Percentiles rank a stretch among this genome's conserved stretches.
These are phyloP conservation scores for Castor canadensis DNA, from an alignment of 2,113 vertebrate genomes.

Conservation along the genomic window DNA sequence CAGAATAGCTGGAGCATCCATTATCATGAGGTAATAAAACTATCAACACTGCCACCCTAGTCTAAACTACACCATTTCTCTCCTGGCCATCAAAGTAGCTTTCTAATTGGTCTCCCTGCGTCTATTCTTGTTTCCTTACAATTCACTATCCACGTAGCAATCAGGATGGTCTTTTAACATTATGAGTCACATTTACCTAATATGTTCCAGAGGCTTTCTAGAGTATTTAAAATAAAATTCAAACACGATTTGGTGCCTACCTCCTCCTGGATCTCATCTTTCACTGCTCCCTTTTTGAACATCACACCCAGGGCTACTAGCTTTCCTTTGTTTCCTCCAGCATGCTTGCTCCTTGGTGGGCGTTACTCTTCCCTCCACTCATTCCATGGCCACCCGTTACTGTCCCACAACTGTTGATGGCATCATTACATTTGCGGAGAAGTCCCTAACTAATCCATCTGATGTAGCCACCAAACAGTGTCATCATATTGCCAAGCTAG, in stretches of 20 bases:
- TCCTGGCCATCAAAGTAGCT: neutral
- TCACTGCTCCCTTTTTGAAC: neutral
- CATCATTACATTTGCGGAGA: neutral
- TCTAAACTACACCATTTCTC: neutral
- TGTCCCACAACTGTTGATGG: neutral
- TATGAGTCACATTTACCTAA: neutral
- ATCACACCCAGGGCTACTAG: neutral
- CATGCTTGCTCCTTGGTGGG: neutral
- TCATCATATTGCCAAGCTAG: neutral
- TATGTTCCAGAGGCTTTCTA: neutral
- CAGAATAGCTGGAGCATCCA: neutral
- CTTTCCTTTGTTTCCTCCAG: neutral
- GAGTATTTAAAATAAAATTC: neutral
- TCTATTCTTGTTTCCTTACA: neutral
- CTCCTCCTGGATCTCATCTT: neutral
- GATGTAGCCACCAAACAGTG: neutral
- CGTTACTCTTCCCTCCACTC: neutral
- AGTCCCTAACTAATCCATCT: neutral
- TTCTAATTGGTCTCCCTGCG: neutral
- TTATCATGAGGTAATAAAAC: slow-evolving; percentile 22
- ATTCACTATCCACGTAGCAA: neutral
- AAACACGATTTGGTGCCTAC: neutral
- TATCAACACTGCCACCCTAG: neutral
- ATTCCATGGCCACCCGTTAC: neutral
- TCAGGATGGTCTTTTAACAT: slow-evolving; percentile 13